Base-by-base conservation (phyloP, 2,113 vertebrate genomes). In the Paraplagusia blochii region DNA sequence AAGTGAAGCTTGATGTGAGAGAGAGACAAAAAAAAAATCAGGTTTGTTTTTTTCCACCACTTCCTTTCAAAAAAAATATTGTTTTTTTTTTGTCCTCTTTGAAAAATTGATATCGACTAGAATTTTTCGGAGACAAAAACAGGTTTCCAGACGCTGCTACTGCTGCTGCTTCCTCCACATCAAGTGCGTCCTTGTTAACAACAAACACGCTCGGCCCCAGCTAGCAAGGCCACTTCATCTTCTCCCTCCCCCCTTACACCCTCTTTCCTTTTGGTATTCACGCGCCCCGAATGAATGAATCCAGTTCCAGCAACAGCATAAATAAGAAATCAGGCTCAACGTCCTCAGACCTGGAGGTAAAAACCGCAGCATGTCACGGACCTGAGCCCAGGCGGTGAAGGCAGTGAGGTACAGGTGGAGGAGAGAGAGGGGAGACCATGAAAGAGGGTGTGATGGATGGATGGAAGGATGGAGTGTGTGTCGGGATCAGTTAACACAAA, bases 401-500 rank as follows among this genome's bases (percentile, higher is more conserved):
- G 36, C 34, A 44, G 16, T n/a, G 66, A 56, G 15, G 46, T 44
- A 38, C 45, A 45, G 44, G 42, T 66, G 9, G 65, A 57, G 38
- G 36, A 2, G 11, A 38, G 9, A 40, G 38, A 40, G 75, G 48
- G 22, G 69, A 60, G 53, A 70, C 63, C 64, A 74, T 22, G 66
- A 85, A 82, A 64, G 46, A 62, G 72, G 54, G 69, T 62, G 62
- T 50, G 60, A 52, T 60, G 73, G 72, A 72, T 48, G 47, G 69
- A 76, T 59, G 47, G 60, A 52, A 58, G 73, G 72, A 72, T 29
- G 62, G 29, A 18, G 58, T 45, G 72, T 74, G 46, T 44, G 73
- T 71, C 60, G 61, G 80, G 70, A 84, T 86, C 83, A 81, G 51
- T 81, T 76, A 72, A 76, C 74, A 87, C 79, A 90, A 88, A 86